Base-by-base conservation (phyloP, 2,797 vertebrate species). In the Pseudochirops corinnae region DNA sequence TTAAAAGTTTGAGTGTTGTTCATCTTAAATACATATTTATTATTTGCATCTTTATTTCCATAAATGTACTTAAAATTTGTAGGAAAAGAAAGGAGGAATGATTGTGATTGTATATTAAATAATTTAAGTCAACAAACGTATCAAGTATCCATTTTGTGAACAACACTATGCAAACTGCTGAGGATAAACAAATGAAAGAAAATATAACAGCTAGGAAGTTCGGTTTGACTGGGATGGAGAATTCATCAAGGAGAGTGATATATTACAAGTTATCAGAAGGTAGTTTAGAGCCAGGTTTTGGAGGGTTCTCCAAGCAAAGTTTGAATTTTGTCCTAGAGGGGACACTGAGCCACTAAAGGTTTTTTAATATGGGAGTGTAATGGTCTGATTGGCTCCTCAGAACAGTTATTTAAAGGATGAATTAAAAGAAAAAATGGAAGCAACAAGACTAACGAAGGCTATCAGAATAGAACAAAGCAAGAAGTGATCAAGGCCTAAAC, bases 51-150 rank as follows among this genome's bases (percentile, higher is more conserved):
- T 96, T 94, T 95, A 93, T 62, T 91, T 92, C 91, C 39, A 93
- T 95, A 74, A 90, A 96, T 21, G 91, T 46, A 92, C 91, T 57
- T 14, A 87, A 90, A 95, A 96, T 57, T 92, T 95, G 46, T 39
- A 21, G 93, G 57, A 95, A 82, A 82, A 96, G 92, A n/a, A 90
- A 95, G 57, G 90, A 87, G 96, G n/a, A 74, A 93, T 93, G 24
- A 16, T 56, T 55, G n/a, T 92, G 52, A 55, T 96, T 96, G 39
- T 82, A 82, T 96, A 62, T 92, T 92, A 91, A 58, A 93, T 96
- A 95, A 4, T 91, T 90, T 67, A 94, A 82, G 67, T 82, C 67
- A 55, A 93, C 96, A 95, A 93, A 95, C 74, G 95, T 92, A 93
- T 33, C 91, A 60, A 95, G 94, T 39, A 82, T 82, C n/a, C 1